Percentiles rank a stretch among this genome's conserved stretches.
Conservation (phyloP, 2,888 invertebrate species). For the Heliconius erato region DNA sequence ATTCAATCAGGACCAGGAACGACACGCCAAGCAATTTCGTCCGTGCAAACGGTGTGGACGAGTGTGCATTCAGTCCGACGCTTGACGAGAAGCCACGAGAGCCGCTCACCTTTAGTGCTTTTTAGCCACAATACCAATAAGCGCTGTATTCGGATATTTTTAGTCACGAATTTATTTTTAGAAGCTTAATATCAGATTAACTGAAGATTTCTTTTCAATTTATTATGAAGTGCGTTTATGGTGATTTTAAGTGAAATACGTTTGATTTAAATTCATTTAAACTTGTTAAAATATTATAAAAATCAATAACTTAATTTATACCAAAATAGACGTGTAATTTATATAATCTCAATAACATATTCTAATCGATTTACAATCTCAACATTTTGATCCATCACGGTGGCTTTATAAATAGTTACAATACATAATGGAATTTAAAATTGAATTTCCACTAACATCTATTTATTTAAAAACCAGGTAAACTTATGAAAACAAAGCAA, state of each 20-base stretch:
- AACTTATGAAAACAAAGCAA: conserved; percentile 56
- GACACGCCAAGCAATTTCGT: conserved; percentile 81
- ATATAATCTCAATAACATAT: no score
- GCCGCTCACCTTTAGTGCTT: conserved; percentile 66
- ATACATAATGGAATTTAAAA: conserved; percentile 24
- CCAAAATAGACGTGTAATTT: no score
- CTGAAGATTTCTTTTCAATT: not conserved
- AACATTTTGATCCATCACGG: not conserved
- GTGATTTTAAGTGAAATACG: not conserved
- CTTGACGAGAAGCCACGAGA: conserved; percentile 68
- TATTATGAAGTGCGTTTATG: not conserved
- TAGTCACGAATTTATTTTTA: not conserved
- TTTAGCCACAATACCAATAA: conserved; percentile 62
- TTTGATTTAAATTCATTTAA: not conserved
- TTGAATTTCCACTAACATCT: conserved; percentile 32
- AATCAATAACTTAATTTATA: no score
- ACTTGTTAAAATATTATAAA: no score
- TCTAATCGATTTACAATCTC: not conserved
- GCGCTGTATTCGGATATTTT: conserved; percentile 44
- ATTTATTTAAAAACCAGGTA: conserved; percentile 55
- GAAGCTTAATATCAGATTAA: not conserved
- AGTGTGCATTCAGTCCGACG: conserved; percentile 77
- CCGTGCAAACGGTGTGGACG: conserved; percentile 74
- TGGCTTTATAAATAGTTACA: not conserved
- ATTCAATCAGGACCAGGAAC: conserved; percentile 76